Percentiles rank a stretch among this genome's conserved stretches.
phyloP scores from a whole-genome alignment of 2,797 vertebrate species.

The Alouatta caraya region DNA sequence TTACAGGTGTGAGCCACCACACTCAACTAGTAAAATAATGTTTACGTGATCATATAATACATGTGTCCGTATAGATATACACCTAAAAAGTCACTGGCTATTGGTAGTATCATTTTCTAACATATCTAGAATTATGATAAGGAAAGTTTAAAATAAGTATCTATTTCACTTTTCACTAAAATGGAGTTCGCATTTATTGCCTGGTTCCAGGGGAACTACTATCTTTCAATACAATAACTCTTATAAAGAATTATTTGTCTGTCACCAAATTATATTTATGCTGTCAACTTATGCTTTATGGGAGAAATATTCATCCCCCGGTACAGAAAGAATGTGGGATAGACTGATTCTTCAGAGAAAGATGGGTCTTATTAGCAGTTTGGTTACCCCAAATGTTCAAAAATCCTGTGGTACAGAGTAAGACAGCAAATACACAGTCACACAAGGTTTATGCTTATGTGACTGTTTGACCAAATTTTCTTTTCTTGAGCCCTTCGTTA shows the following conservation, averaged over 20 bases:
- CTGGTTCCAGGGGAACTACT: neutral
- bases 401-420: neutral
- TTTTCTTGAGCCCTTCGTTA: neutral
- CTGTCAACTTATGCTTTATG: neutral
- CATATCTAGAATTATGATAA: neutral
- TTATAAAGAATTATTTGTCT: conserved; percentile 15
- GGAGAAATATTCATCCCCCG: neutral
- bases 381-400: neutral
- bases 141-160: neutral
- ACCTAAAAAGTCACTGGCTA: neutral
- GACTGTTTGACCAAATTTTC: neutral
- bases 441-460: neutral
- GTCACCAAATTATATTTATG: neutral
- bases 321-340: neutral
- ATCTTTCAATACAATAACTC: neutral
- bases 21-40: no score
- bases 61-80: neutral
- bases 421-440: neutral
- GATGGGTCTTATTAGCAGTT: neutral
- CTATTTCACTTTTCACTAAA: neutral
- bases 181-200: neutral
- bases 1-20: no score
- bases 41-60: neutral
- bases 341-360: neutral
- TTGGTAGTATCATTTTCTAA: neutral